Evolutionary conservation across 2,797 vertebrate species (phyloP), one percentile per base, ranked within the genome.

Genomic region (Molossus molossus): DNA sequence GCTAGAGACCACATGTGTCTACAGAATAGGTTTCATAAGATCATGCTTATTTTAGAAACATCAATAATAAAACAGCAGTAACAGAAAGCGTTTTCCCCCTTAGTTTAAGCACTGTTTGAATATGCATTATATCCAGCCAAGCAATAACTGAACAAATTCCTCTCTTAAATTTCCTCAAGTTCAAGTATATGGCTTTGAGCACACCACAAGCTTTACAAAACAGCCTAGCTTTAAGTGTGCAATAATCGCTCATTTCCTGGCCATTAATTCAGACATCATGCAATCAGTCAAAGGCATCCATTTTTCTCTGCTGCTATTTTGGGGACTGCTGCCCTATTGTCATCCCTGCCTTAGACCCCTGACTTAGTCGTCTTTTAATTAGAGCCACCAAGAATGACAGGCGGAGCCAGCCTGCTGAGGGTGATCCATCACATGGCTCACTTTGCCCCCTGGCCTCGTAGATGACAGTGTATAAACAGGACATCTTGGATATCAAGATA

Each of bases 381-480:
- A 98, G 98, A 98, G 98, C 98, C 97, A 96, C 97, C 97, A 98
- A 99, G 98, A 98, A 97, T 82, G 97, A 95, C 88, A 75, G 98
- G 98, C 97, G 94, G 98, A 98, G 98, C 98, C 98, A 90, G 98
- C 98, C 98, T 98, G 98, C 98, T 98, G 98, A 83, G 94, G 97
- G 98, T 98, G 98, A 98, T 98, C 98, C 98, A 99, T 99, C 99
- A 99, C 98, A 93, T 10, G 18, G 96, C 94, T 87, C 73, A 75
- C 87, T n/a, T 81, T 83, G 37, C 98, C 97, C 97, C 94, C 97
- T 97, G 98, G 98, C 98, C 99, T 98, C 99, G 97, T 98, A 98
- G 98, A 98, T 98, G 98, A 98, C 98, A 98, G 98, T 98, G 98
- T 98, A 96, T 98, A 98, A 98, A 99, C 98, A 99, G 98, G 98